Conservation (phyloP, 2,113 vertebrate species). For the Oreotrochilus melanogaster region DNA sequence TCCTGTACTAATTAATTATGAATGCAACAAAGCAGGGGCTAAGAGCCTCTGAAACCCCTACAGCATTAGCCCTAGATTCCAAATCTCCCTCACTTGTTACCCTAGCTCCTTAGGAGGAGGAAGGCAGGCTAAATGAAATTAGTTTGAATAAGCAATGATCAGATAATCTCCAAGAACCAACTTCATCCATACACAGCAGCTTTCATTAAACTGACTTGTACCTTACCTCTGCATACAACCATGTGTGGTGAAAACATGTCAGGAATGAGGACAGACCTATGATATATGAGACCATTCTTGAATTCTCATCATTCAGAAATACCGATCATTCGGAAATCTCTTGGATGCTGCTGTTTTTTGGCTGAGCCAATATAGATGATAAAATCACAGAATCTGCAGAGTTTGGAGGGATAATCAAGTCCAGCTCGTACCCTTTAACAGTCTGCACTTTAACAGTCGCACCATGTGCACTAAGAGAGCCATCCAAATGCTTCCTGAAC, state of each 20-base stretch:
- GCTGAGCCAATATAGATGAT: background rate
- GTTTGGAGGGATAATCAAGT: too few species aligned
- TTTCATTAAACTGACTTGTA: background rate
- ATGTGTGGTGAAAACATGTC: fast-evolving
- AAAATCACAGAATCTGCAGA: too few species aligned
- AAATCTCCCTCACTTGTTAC: background rate
- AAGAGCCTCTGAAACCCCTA: background rate
- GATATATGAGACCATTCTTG: background rate
- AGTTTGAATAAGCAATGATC: background rate
- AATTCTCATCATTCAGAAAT: too few species aligned
- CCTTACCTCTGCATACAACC: background rate
- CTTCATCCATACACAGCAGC: background rate
- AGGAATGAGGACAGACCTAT: background rate
- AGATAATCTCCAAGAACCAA: background rate
- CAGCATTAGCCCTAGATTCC: background rate
- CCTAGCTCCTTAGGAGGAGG: background rate
- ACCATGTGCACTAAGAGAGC: too few species aligned
- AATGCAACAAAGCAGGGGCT: background rate
- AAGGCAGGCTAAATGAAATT: background rate
- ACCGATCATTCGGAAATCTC: background rate
- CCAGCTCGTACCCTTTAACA: too few species aligned
- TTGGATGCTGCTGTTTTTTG: background rate
- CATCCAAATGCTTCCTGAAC: too few species aligned
- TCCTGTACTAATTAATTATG: background rate
- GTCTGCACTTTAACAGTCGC: too few species aligned